These are phyloP conservation scores for Apodemia mormo DNA, from an alignment of 2,888 invertebrate genomes.

Conservation along the genomic window DNA sequence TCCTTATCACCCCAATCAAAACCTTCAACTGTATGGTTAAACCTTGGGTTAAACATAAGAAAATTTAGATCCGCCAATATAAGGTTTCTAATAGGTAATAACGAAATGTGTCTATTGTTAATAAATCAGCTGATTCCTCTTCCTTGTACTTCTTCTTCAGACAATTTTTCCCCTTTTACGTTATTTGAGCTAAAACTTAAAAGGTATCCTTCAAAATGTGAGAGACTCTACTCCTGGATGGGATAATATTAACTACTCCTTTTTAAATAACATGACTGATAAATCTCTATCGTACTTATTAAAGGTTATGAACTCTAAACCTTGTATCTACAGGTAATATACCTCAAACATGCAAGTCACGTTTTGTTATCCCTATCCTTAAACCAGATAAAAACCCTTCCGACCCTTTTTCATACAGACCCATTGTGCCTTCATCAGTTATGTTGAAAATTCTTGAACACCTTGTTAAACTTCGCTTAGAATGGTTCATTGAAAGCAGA, in stretches of 20 bases:
- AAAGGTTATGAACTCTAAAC: slow-evolving; percentile 26
- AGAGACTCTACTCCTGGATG: slow-evolving; percentile 29
- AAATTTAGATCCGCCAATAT: slow-evolving; percentile 6
- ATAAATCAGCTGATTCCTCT: neutral
- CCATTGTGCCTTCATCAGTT: neutral
- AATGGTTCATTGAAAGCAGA: slow-evolving; percentile 32
- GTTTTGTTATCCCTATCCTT: too few species aligned
- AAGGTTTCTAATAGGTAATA: neutral
- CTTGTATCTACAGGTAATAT: slow-evolving; percentile 19
- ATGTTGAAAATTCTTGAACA: slow-evolving; percentile 30
- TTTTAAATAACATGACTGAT: slow-evolving; percentile 12
- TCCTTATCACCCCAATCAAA: neutral
- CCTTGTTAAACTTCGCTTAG: slow-evolving; percentile 32
- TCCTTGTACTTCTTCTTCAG: neutral
- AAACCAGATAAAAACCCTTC: too few species aligned
- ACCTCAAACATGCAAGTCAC: slow-evolving; percentile 19
- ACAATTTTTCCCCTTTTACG: neutral
- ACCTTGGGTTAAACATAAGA: too few species aligned
- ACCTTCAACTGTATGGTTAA: neutral
- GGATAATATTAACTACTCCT: slow-evolving; percentile 33
- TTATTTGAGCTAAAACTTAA: slow-evolving; percentile 24
- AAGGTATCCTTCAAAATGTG: slow-evolving; percentile 18
- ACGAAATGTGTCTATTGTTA: neutral
- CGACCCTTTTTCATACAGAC: too few species aligned
- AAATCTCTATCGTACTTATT: neutral